Percentiles rank a stretch among this genome's conserved stretches.
phyloP scores from a whole-genome alignment of 1,140 invertebrate species.

The Pseudomyrmex cubaensis region DNA sequence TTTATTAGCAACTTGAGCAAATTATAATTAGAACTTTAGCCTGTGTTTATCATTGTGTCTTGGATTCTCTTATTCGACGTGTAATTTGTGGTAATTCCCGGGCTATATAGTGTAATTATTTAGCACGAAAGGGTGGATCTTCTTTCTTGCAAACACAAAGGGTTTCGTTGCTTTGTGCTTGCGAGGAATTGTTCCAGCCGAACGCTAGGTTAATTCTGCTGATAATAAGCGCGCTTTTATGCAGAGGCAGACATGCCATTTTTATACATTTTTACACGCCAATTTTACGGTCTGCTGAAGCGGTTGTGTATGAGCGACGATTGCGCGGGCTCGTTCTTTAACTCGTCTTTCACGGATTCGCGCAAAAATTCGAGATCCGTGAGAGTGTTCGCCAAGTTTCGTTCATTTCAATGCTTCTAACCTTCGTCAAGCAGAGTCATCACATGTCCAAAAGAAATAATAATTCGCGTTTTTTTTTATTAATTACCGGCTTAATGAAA shows the following conservation, averaged over 20 bases:
- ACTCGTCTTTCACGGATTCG: constrained; percentile 19
- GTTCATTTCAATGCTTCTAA: neutral
- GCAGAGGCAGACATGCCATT: constrained; percentile 33
- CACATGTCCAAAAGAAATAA: neutral
- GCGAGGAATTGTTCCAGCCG: constrained; percentile 27
- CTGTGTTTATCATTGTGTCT: neutral
- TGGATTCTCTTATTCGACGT: constrained; percentile 18
- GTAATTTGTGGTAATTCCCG: constrained; percentile 42
- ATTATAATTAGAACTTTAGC: constrained; percentile 28
- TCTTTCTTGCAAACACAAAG: constrained; percentile 29
- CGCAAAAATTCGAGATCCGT: constrained; percentile 33
- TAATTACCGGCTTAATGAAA: neutral
- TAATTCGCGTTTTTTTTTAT: neutral
- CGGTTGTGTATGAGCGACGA: constrained; percentile 20
- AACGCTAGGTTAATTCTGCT: constrained; percentile 45
- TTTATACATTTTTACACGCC: constrained; percentile 59
- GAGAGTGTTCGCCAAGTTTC: constrained; percentile 17
- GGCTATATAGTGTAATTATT: constrained; percentile 6
- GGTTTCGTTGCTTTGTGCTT: constrained; percentile 16
- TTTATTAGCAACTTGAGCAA: constrained; percentile 16
- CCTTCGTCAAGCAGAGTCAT: too few species aligned
- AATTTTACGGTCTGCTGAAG: constrained; percentile 59
- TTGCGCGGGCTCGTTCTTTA: constrained; percentile 26
- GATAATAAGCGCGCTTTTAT: constrained; percentile 55
- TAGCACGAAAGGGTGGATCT: neutral